Conservation (phyloP, 2,888 invertebrate species). For the Apeira syringaria region DNA sequence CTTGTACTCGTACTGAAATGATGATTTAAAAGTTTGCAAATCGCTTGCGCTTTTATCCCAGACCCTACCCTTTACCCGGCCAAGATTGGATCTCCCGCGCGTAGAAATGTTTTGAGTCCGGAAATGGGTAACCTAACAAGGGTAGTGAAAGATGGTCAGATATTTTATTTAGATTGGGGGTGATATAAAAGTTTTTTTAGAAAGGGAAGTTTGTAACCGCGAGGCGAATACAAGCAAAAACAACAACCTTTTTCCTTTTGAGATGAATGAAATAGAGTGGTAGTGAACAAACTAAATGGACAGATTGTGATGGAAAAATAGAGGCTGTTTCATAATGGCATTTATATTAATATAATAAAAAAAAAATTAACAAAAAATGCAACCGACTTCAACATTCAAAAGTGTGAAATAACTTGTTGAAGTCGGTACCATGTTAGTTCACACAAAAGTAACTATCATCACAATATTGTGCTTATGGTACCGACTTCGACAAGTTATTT, state of each 20-base stretch:
- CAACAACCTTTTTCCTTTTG: not conserved
- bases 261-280: not conserved
- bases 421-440: too few species aligned
- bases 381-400: too few species aligned
- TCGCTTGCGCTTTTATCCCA: not conserved
- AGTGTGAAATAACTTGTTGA: too few species aligned
- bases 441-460: too few species aligned
- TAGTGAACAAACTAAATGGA: not conserved
- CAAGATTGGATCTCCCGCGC: slow-evolving; percentile 18
- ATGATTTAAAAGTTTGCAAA: not conserved
- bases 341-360: too few species aligned
- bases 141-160: slow-evolving; percentile 23
- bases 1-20: not conserved
- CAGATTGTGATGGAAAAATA: not conserved
- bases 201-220: slow-evolving; percentile 1
- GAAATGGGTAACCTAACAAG: slow-evolving; percentile 20
- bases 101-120: slow-evolving; percentile 11
- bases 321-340: too few species aligned
- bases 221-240: slow-evolving; percentile 7
- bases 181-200: slow-evolving; percentile 24
- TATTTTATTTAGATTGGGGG: slow-evolving; percentile 28
- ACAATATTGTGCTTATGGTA: too few species aligned
- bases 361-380: too few species aligned
- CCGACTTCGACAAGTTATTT: too few species aligned
- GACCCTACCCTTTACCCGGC: slow-evolving; percentile 3